phyloP scores from a whole-genome alignment of 2,113 vertebrate genomes.

The Vidua chalybeata region DNA sequence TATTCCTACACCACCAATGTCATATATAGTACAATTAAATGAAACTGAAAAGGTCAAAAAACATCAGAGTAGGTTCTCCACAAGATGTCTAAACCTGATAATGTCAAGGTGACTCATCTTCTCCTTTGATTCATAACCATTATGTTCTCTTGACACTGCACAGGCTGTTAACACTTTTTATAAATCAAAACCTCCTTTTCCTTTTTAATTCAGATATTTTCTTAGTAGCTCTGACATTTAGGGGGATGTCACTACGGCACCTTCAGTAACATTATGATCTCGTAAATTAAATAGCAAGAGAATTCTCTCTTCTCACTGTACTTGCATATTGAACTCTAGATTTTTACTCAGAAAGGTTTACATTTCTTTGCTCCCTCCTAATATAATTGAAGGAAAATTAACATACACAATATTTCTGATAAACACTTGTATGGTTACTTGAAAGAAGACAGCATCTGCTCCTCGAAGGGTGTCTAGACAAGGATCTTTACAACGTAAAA shows the following conservation, averaged over 20 bases:
- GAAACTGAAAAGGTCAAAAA: slow-evolving; percentile 73
- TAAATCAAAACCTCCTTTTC: slow-evolving; percentile 1
- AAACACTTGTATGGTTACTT: not conserved
- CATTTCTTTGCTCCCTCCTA: not conserved
- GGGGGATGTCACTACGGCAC: not conserved
- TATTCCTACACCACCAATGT: slow-evolving; percentile 61
- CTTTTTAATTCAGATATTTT: slow-evolving; percentile 29
- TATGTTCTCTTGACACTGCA: slow-evolving; percentile 41
- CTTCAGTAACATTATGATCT: not conserved
- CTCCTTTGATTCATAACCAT: slow-evolving; percentile 62
- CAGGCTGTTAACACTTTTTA: slow-evolving; percentile 29
- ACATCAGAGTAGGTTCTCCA: slow-evolving; percentile 58
- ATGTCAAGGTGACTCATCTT: slow-evolving; percentile 70
- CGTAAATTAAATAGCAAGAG: not conserved
- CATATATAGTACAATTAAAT: slow-evolving; percentile 67
- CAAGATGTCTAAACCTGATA: slow-evolving; percentile 62
- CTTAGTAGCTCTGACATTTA: slow-evolving; percentile 37
- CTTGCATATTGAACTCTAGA: not conserved
- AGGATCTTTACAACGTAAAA: not conserved
- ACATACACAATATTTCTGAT: not conserved
- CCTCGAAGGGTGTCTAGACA: not conserved
- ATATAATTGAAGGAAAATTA: not conserved
- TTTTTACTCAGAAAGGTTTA: not conserved
- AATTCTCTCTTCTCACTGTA: not conserved
- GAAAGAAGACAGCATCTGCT: not conserved